A percentile compares a stretch with the other conserved stretches of the same genome.
These are phyloP conservation scores for Chromoteleia sp. DNA, from an alignment of 2,888 invertebrate genomes.

Conservation along the genomic window DNA sequence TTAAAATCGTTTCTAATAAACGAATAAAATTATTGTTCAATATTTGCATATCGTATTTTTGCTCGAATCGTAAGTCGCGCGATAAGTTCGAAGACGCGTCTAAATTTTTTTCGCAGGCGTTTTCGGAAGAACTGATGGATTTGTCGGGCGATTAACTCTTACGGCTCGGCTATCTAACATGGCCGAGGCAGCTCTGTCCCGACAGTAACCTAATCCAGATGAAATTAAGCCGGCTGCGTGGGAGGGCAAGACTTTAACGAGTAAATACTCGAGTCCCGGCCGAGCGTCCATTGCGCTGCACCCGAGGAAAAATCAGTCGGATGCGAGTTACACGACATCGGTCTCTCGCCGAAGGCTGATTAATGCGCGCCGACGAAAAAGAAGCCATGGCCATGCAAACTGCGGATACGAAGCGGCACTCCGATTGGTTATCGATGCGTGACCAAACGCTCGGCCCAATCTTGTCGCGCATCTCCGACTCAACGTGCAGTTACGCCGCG, in stretches of 20 bases:
- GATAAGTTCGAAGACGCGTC: background rate
- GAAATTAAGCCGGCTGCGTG: slow-evolving; percentile 78
- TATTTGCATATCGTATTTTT: no score
- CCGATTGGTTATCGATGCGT: slow-evolving; percentile 67
- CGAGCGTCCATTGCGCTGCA: slow-evolving; percentile 47
- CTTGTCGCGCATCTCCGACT: slow-evolving; percentile 63
- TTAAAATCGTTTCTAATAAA: no score
- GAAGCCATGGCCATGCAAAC: slow-evolving; percentile 52
- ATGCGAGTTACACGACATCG: slow-evolving; percentile 77
- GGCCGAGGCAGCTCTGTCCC: slow-evolving; percentile 58
- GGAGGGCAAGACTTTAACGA: slow-evolving; percentile 75
- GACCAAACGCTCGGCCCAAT: slow-evolving; percentile 60
- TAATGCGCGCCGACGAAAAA: slow-evolving; percentile 75
- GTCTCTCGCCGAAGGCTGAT: slow-evolving; percentile 79
- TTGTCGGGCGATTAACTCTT: slow-evolving; percentile 65
- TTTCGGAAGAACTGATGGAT: slow-evolving; percentile 59
- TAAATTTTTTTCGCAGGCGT: slow-evolving; percentile 54
- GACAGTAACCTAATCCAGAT: slow-evolving; percentile 76
- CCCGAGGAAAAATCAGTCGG: slow-evolving; percentile 77
- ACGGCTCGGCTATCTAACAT: slow-evolving; percentile 59
- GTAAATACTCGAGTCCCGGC: slow-evolving; percentile 70
- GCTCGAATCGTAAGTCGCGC: background rate
- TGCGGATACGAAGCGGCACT: slow-evolving; percentile 48
- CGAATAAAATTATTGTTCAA: no score
- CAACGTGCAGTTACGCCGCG: slow-evolving; percentile 39